These are phyloP conservation scores for Euplagia quadripunctaria DNA, from an alignment of 2,888 invertebrate genomes.

Conservation along the genomic window DNA sequence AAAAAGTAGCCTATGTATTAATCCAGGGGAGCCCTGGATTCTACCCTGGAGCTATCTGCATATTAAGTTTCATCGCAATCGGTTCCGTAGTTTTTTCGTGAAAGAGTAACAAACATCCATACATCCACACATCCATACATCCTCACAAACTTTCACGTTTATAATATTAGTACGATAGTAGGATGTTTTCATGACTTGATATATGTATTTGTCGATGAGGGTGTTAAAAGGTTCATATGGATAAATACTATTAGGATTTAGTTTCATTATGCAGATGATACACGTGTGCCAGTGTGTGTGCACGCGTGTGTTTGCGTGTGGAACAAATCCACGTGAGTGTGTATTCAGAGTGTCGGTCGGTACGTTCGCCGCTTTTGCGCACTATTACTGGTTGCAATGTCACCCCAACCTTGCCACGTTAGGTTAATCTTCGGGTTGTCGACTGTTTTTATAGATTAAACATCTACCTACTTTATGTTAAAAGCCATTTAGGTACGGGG, in stretches of 20 bases:
- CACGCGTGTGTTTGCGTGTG: neutral
- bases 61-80: too few species aligned
- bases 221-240: conserved; percentile 8
- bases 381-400: conserved; percentile 64
- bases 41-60: too few species aligned
- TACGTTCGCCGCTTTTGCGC: conserved; percentile 63
- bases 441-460: conserved; percentile 66
- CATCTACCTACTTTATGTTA: conserved; percentile 34
- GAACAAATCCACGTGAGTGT: conserved; percentile 24
- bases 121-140: too few species aligned
- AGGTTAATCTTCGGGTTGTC: conserved; percentile 70
- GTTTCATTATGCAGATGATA: conserved; percentile 19
- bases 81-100: too few species aligned
- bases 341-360: conserved; percentile 34
- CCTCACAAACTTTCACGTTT: too few species aligned
- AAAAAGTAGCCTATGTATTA: too few species aligned
- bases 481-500: conserved; percentile 15
- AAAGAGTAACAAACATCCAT: too few species aligned
- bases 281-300: conserved; percentile 8
- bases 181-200: too few species aligned
- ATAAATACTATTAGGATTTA: conserved; percentile 27
- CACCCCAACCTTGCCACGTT: conserved; percentile 72
- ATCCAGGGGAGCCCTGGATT: too few species aligned
- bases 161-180: too few species aligned
- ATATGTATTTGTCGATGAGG: neutral